A percentile compares a stretch with the other conserved stretches of the same genome.
Evolutionary conservation across 1,140 invertebrate genomes (phyloP).

Genomic region (Ceratosolen solmsi): DNA sequence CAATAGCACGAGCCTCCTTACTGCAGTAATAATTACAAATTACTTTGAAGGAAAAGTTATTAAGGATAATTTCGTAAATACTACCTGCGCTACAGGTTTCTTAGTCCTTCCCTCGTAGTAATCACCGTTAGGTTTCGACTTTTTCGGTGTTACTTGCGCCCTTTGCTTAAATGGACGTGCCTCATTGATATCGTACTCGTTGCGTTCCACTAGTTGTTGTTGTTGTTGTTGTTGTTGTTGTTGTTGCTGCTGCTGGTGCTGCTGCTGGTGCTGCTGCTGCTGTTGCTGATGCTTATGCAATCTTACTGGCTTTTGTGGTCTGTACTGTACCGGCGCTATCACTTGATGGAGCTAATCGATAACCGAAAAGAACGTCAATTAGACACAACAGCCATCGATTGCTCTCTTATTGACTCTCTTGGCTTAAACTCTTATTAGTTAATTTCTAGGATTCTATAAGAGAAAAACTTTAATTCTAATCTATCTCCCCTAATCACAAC

Average conservation of each 20-base stretch:
- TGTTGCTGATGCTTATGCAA: slow-evolving; percentile 53
- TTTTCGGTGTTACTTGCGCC: slow-evolving; percentile 54
- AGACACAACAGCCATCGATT: not conserved
- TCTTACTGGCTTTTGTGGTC: slow-evolving; percentile 55
- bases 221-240: too few species aligned
- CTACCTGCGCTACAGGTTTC: slow-evolving; percentile 82
- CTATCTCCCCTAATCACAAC: not conserved
- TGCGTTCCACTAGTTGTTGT: slow-evolving; percentile 51
- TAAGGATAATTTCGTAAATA: slow-evolving; percentile 20
- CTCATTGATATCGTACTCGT: slow-evolving; percentile 56
- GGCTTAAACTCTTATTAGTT: not conserved
- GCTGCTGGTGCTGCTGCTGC: slow-evolving; percentile 53
- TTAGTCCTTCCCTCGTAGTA: slow-evolving; percentile 66
- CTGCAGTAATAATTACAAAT: not conserved
- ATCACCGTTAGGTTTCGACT: slow-evolving; percentile 53
- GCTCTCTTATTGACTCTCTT: too few species aligned
- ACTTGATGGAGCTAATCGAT: slow-evolving; percentile 47
- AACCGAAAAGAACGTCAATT: not conserved
- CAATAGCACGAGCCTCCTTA: not conserved
- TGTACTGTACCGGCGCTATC: slow-evolving; percentile 60
- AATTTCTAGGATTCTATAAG: not conserved
- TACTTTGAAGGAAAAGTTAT: not conserved
- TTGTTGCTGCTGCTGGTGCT: slow-evolving; percentile 54
- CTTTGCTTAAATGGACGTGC: slow-evolving; percentile 54
- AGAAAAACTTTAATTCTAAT: not conserved